Percentiles rank a stretch among this genome's conserved stretches.
phyloP scores from a whole-genome alignment of 1,140 invertebrate genomes.

The Protaetia brevitarsis region DNA sequence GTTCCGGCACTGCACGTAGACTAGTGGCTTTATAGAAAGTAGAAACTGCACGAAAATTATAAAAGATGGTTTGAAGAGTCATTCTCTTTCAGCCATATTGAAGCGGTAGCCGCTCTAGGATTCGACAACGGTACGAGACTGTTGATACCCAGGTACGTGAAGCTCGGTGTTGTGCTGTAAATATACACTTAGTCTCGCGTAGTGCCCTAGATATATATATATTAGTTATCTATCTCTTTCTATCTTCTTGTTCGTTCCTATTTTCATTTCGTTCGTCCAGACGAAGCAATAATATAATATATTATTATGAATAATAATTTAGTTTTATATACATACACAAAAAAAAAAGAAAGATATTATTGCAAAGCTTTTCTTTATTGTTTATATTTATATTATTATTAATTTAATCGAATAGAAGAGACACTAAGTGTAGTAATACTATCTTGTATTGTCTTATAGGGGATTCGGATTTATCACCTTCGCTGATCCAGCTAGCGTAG shows the following conservation, averaged over 20 bases:
- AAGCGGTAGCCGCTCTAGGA: slow-evolving; percentile 41
- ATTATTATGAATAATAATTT: no score
- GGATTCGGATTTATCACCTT: slow-evolving; percentile 97
- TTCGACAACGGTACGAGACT: slow-evolving; percentile 44
- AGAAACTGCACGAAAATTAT: slow-evolving; percentile 43
- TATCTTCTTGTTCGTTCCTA: slow-evolving; percentile 13
- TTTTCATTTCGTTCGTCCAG: slow-evolving; percentile 9
- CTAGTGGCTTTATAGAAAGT: slow-evolving; percentile 41
- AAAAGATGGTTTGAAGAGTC: slow-evolving; percentile 48
- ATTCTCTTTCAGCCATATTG: slow-evolving; percentile 48
- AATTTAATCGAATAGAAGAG: neutral
- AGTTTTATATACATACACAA: no score
- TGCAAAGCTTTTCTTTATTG: no score
- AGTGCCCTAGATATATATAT: slow-evolving; percentile 34
- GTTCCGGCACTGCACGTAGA: slow-evolving; percentile 25
- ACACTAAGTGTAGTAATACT: slow-evolving; percentile 35
- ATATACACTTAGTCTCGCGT: slow-evolving; percentile 35
- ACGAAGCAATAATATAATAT: neutral
- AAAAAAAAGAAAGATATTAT: no score
- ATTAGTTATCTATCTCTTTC: no score
- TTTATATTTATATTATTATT: no score
- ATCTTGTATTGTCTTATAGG: slow-evolving; percentile 69
- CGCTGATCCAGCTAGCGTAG: slow-evolving; percentile 88
- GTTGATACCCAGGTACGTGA: slow-evolving; percentile 47
- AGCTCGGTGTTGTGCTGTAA: slow-evolving; percentile 38